Evolutionary conservation across 1,140 invertebrate genomes (phyloP).

Genomic region (Scylla paramamosain): DNA sequence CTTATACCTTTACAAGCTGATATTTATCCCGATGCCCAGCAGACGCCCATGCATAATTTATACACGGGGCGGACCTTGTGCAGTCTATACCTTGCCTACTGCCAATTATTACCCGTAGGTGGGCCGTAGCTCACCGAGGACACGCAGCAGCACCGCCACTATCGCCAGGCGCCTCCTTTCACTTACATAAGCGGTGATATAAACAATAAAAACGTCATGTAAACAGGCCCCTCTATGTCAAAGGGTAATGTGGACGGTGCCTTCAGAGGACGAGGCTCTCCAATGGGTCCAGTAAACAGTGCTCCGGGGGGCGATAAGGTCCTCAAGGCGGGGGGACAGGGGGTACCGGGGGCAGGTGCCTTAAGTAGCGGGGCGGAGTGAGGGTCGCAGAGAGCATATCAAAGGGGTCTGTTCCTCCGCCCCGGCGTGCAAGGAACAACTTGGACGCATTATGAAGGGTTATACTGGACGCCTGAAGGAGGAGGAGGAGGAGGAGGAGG

Average conservation of each 20-base stretch:
- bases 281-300: not conserved
- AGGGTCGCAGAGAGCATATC: slow-evolving; percentile 18
- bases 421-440: not conserved
- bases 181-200: slow-evolving; percentile 23
- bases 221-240: not conserved
- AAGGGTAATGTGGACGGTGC: not conserved
- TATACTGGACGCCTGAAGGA: not conserved
- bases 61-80: not conserved
- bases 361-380: not conserved
- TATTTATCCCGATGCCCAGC: not conserved
- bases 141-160: not conserved
- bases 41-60: not conserved
- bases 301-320: not conserved
- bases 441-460: slow-evolving; percentile 11
- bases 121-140: not conserved
- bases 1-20: not conserved
- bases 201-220: slow-evolving; percentile 7
- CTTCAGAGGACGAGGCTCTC: not conserved
- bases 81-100: not conserved
- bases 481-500: not conserved
- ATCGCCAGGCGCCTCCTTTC: not conserved
- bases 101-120: slow-evolving; percentile 9
- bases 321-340: not conserved
- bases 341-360: not conserved
- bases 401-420: not conserved